Evolutionary conservation across 1,140 invertebrate genomes (phyloP).

Genomic region (Ips typographus): DNA sequence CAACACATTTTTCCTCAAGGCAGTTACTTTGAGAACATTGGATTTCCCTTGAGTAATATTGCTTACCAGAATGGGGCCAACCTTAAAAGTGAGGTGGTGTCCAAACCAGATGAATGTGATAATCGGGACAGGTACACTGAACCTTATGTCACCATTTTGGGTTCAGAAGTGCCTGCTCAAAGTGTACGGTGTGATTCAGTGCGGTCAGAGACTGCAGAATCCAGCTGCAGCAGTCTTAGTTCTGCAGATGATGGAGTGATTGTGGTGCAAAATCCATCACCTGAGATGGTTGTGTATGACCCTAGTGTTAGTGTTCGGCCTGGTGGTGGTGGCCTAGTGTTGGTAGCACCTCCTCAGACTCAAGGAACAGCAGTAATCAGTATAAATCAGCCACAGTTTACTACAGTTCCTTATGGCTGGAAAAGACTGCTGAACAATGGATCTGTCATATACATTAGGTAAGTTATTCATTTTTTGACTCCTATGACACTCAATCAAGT

Average conservation of each 20-base stretch:
- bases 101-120: slow-evolving; percentile 45
- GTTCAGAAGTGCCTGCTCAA: slow-evolving; percentile 42
- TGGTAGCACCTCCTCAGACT: slow-evolving; percentile 42
- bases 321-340: slow-evolving; percentile 44
- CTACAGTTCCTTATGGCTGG: slow-evolving; percentile 60
- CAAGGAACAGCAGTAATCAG: slow-evolving; percentile 38
- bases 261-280: slow-evolving; percentile 43
- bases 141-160: slow-evolving; percentile 47
- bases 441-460: slow-evolving; percentile 61
- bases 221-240: slow-evolving; percentile 54
- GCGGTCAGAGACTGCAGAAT: slow-evolving; percentile 54
- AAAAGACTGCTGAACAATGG: slow-evolving; percentile 57
- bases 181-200: slow-evolving; percentile 53
- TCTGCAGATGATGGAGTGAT: slow-evolving; percentile 50
- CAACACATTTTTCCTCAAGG: slow-evolving; percentile 40
- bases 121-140: slow-evolving; percentile 41
- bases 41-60: slow-evolving; percentile 43
- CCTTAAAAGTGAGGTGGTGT: slow-evolving; percentile 43
- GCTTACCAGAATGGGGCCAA: slow-evolving; percentile 40
- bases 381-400: slow-evolving; percentile 28
- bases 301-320: slow-evolving; percentile 49
- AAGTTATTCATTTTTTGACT: slow-evolving; percentile 28
- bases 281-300: slow-evolving; percentile 51
- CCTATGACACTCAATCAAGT: neutral
- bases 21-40: slow-evolving; percentile 41